Base-by-base conservation (phyloP, 2,113 vertebrate genomes). In the Hypanus sabinus region DNA sequence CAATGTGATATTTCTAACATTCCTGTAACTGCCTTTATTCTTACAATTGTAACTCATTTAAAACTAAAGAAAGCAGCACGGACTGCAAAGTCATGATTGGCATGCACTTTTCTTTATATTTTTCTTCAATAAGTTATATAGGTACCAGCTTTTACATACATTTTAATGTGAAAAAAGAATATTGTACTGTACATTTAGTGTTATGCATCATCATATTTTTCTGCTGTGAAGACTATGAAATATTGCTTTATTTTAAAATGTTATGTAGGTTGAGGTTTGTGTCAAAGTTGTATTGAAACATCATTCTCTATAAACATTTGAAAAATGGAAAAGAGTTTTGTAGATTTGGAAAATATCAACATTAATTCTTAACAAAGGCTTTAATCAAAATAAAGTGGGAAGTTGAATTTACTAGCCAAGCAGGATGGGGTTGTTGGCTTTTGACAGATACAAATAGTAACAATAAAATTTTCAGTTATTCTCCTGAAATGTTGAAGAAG, bases 181-280 rank as follows among this genome's bases (percentile, higher is more conserved):
- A 92, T 71, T 71, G 20, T 38, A 71, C 68, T 71, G 18, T 46
- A 71, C 88, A 91, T 91, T 36, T 92, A 24, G 22, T 83, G 90
- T 92, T 71, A 92, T 92, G 65, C 68, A 46, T 71, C 6, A 33
- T 68, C 36, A 33, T 88, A 65, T 92, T 70, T 90, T 92, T 46
- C 90, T 92, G 65, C 36, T 92, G 88, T 91, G 90, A 73, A 38
- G 18, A 20, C 20, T 92, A 36, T 92, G 68, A 92, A 92, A 92
- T 68, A 68, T 20, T 92, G 65, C 65, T 92, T 92, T 92, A 92
- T 92, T 92, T 92, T 70, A 11, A 92, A 92, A 70, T n/a, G 60
- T 36, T 92, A 46, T 24, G 11, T 92, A 24, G 20, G 65, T 92
- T 71, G 90, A 46, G 18, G 22, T 33, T 12, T 91, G 12, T 60